Base-by-base conservation (phyloP, 2,113 vertebrate species). In the Centrocercus urophasianus region DNA sequence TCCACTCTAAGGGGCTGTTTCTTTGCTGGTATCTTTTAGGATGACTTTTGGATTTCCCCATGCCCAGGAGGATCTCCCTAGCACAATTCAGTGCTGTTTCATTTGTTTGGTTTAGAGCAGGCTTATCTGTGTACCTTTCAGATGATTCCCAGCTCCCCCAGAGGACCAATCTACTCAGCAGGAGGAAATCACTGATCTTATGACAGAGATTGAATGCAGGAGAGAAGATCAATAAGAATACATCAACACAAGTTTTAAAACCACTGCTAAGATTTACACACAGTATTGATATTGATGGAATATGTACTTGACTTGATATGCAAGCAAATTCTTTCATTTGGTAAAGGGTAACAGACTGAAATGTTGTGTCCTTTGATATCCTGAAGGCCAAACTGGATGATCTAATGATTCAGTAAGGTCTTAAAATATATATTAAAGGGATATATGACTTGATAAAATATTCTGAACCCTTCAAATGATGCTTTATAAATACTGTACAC, bases 241-340 rank as follows among this genome's bases (percentile, higher is more conserved):
- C 4, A 80, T 36, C 52, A 84, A 86, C 54, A 43, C 14, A 91
- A n/a, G 50, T 65, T 92, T 93, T 69, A 86, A 86, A 96, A 66
- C 40, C 36, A 32, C 59, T 83, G 27, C n/a, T 22, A 50, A 85
- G 32, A 36, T 59, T 72, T 71, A 36, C 15, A 81, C 32, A 28
- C 52, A 6, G 10, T 92, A 5, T 61, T 75, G 27, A 40, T 78
- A 81, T 56, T 86, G 21, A 16, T 27, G 83, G 11, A 14, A 32
- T 88, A 34, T n/a, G n/a, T 48, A 73, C 85, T 77, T 92, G 59
- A 85, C 61, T 57, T 57, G 54, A 64, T 83, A 61, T 2, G 6
- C 12, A 30, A 82, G 64, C 83, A 86, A 56, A 5, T 90, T 76
- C 6, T 48, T 87, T n/a, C n/a, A 70, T 73, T 45, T 24, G 69